Evolutionary conservation across 1,140 invertebrate genomes (phyloP), one percentile per base, ranked within the genome.

Genomic region (Drosophila eugracilis): DNA sequence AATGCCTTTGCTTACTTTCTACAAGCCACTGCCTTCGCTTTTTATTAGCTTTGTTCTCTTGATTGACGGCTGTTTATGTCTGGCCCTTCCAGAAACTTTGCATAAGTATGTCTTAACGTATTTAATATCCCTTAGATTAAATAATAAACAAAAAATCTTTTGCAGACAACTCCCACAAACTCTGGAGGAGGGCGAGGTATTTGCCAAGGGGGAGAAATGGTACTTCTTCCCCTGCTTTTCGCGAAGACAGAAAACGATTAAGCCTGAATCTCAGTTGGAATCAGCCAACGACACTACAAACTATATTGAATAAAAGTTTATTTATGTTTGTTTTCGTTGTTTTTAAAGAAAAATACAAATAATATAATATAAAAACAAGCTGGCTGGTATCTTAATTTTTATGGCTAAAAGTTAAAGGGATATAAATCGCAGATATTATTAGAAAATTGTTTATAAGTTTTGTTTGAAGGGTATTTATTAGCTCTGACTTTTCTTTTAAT

Each of bases 71-170:
- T 71, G 91, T 0, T 81, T 94, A 5, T 94, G 93, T 53, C 77
- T 94, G 10, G 89, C 93, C 10, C 84, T 95, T 15, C 94, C 94
- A 2, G 94, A 95, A 86, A 95, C 94, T 1, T 76, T 94, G 5
- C 90, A 93, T 21, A 90, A 93, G 81, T 90, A 28, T 78, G 83
- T 78, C 7, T 9, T 15, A 19, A 12, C 3, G 1, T 15, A 3
- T 1, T 15, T 4, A 24, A n/a, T 4, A 12, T 9, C 3, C 4
- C 3, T 14, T 3, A 1, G 2, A 44, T 10, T 9, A 26, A 3
- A 1, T 2, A 7, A 15, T 14, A 14, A 4, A 9, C 15, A 39
- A 17, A 1, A 3, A 10, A 17, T 14, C 10, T 14, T 4, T 7
- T 19, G 21, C 17, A 90, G 88, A 26, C 66, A 76, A 41, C 83